Percentiles rank a stretch among this genome's conserved stretches.
Evolutionary conservation across 1,140 invertebrate genomes (phyloP).

Genomic region (Sipha flava): DNA sequence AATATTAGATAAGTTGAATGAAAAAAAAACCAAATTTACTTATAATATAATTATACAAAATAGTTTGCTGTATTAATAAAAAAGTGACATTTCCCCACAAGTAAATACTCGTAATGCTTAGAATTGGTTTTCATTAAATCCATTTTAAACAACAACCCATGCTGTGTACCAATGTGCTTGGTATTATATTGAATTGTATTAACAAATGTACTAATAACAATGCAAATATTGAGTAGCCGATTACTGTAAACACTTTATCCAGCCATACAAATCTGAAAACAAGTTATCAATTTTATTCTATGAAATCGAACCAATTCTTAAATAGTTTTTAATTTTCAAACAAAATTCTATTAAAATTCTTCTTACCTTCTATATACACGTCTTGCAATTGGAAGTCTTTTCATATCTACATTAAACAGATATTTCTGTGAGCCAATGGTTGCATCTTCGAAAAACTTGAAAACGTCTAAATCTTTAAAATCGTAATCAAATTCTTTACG

Average conservation of each 20-base stretch:
- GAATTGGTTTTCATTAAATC: not conserved
- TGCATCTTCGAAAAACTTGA: slow-evolving; percentile 48
- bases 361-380: not conserved
- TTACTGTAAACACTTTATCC: not conserved
- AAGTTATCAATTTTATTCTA: not conserved
- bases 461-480: slow-evolving; percentile 45
- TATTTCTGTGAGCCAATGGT: slow-evolving; percentile 51
- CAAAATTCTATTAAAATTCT: no score
- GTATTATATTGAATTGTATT: not conserved
- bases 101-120: not conserved
- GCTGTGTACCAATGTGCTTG: not conserved
- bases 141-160: not conserved
- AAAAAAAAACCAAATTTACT: no score
- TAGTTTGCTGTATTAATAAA: not conserved
- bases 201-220: not conserved
- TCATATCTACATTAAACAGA: slow-evolving; percentile 49
- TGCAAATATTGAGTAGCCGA: not conserved
- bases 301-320: no score
- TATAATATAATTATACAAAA: not conserved
- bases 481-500: slow-evolving; percentile 43
- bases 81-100: not conserved
- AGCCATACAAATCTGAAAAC: not conserved
- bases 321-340: no score
- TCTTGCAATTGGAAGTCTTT: not conserved
- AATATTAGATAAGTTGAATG: no score